Evolutionary conservation across 2,888 invertebrate genomes (phyloP).

Genomic region (Alcis repandata): DNA sequence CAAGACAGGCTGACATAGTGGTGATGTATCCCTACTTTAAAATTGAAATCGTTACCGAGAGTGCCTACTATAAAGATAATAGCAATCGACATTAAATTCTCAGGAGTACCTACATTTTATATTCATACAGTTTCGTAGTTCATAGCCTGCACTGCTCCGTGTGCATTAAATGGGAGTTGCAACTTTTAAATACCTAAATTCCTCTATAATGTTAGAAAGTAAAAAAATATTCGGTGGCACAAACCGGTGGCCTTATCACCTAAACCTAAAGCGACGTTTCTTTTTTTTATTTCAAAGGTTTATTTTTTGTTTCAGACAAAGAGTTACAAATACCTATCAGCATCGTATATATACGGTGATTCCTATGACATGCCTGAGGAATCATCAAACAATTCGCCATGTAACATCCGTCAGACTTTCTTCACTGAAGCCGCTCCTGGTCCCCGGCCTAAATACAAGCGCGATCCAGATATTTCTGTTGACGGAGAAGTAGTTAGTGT

Average conservation of each 20-base stretch:
- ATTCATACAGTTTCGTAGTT: no score
- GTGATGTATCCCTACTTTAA: no score
- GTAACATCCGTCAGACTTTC: conserved; percentile 6
- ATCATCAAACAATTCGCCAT: background rate
- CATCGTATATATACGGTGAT: conserved; percentile 27
- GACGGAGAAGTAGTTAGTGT: conserved; percentile 60
- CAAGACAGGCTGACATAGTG: no score
- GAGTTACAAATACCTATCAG: conserved; percentile 8
- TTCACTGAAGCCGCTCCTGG: conserved; percentile 17
- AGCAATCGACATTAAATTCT: background rate
- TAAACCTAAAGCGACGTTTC: no score
- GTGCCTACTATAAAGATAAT: background rate
- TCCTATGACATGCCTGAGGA: background rate
- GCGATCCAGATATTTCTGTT: conserved; percentile 66
- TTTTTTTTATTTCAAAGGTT: background rate
- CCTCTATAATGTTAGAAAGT: no score
- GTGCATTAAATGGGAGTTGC: no score
- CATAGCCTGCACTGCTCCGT: no score
- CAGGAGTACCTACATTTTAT: no score
- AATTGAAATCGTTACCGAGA: background rate
- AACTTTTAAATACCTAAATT: no score
- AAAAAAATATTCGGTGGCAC: no score
- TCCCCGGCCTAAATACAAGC: conserved; percentile 62
- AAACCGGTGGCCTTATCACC: background rate
- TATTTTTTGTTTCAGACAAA: conserved; percentile 43